phyloP scores from a whole-genome alignment of 2,113 vertebrate species.

The Channa maculata region DNA sequence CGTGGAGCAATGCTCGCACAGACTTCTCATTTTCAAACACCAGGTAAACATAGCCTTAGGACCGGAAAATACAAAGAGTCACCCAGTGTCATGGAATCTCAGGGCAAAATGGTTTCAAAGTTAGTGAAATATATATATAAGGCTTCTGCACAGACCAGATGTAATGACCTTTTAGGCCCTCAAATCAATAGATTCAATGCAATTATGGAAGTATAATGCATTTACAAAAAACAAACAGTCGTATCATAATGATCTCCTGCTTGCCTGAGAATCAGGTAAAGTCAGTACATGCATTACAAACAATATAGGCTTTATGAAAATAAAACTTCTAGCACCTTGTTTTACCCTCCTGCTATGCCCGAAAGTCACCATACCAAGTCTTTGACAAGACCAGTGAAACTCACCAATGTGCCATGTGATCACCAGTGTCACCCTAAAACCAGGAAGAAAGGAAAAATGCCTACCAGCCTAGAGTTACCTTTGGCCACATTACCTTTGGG shows the following conservation, averaged over 20 bases:
- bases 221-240: too few species aligned
- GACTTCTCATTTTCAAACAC: conserved; percentile 98
- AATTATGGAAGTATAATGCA: too few species aligned
- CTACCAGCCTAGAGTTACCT: conserved; percentile 96
- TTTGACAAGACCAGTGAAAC: neutral
- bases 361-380: neutral
- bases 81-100: too few species aligned
- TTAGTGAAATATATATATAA: too few species aligned
- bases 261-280: too few species aligned
- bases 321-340: neutral
- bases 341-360: neutral
- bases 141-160: too few species aligned
- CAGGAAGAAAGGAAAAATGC: conserved; percentile 62
- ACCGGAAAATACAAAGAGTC: neutral
- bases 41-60: conserved; percentile 94
- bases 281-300: too few species aligned
- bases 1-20: conserved; percentile 92
- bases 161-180: too few species aligned
- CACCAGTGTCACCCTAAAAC: conserved; percentile 75
- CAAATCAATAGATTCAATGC: too few species aligned
- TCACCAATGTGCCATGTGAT: conserved; percentile 53
- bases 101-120: too few species aligned
- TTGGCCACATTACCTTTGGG: conserved; percentile 99
- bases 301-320: too few species aligned
- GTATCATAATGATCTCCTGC: too few species aligned